phyloP scores from a whole-genome alignment of 2,113 vertebrate species.

The Cranoglanis bouderius region DNA sequence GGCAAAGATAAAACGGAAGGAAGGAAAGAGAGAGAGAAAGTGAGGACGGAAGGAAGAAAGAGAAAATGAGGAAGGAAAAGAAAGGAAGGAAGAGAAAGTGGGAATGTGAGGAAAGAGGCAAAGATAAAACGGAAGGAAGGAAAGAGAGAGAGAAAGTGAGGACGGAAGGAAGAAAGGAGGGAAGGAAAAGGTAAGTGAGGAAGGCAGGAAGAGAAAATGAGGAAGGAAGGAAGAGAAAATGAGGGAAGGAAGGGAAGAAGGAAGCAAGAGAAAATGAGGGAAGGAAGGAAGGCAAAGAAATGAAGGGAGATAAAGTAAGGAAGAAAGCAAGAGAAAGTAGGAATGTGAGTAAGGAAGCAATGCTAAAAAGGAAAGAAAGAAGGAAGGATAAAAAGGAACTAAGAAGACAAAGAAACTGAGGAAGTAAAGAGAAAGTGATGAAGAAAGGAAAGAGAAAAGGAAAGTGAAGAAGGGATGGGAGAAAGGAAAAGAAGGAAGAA shows the following conservation, averaged over 20 bases:
- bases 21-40: neutral
- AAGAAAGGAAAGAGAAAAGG: neutral
- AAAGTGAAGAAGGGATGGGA: neutral
- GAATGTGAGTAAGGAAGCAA: neutral
- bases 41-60: neutral
- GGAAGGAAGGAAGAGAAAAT: neutral
- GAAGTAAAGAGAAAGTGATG: neutral
- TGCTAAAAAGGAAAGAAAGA: neutral
- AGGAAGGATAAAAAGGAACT: neutral
- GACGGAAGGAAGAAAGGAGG: neutral
- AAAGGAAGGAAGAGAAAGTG: neutral
- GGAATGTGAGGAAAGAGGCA: neutral
- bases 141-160: neutral
- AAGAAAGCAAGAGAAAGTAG: neutral
- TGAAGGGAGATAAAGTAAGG: neutral
- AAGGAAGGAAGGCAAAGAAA: no score
- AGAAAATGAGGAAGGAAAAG: neutral
- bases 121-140: neutral
- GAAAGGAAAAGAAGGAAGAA: no score
- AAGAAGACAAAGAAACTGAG: neutral
- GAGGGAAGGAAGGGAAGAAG: neutral
- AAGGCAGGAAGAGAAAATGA: neutral
- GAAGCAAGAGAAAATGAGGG: neutral
- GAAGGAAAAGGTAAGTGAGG: neutral
- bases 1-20: no score